Base-by-base conservation (phyloP, 1,140 invertebrate genomes). In the Helicoverpa armigera region DNA sequence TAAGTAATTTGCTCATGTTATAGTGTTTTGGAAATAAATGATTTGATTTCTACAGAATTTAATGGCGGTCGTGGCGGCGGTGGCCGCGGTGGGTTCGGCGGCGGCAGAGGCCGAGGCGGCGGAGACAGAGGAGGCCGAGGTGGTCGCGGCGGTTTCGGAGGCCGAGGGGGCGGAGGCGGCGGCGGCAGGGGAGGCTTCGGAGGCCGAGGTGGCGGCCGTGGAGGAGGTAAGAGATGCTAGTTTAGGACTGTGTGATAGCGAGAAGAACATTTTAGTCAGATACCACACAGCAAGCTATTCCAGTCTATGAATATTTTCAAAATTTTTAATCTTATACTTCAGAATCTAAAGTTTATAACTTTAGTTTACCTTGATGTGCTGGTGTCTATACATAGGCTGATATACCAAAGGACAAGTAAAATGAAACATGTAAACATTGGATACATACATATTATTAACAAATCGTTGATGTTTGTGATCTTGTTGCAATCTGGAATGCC, bases 1-100 rank as follows among this genome's bases (percentile, higher is more conserved):
- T 23, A 23, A 23, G 23, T 23, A 23, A 23, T 23, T 23, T 23
- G 23, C 23, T 23, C 0, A 2, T 23, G 23, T 23, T 1, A 23
- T 1, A 2, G 23, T 23, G 23, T 23, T 23, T 23, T 1, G 23
- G 23, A 23, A 23, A 2, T 23, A 23, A 23, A 23, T 23, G 23
- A 23, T 23, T 23, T 23, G 23, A 23, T 61, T 61, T 60, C 86
- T 79, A 31, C 83, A 94, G 91, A 91, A 82, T 93, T 94, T 86
- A 91, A 93, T 43, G 88, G 87, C 29, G 86, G 86, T 3, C 87
- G 94, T 23, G 90, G 92, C 73, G 86, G 94, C 48, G 88, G 91
- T 11, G 89, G 91, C 12, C 85, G 89, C n/a, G 29, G 86, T 5
- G 83, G 88, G 1, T 87, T 88, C 11, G 86, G 75, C 7, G 60